Base-by-base conservation (phyloP, 2,888 invertebrate genomes). In the Pristionchus mayeri region DNA sequence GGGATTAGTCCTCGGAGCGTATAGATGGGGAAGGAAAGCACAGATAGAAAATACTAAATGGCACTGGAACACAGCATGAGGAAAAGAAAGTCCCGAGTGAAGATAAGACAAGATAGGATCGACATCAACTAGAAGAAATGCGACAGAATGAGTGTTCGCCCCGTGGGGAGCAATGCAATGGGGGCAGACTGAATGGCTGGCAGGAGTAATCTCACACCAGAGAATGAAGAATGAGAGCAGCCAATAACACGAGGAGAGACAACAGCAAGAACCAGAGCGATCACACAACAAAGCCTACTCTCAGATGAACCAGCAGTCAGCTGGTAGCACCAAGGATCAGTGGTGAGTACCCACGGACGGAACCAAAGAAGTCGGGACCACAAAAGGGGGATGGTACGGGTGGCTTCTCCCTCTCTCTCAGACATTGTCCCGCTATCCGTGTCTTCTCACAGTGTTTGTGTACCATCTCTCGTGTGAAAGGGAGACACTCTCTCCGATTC, bases 381-480 rank as follows among this genome's bases (percentile, higher is more conserved):
- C 13, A 44, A 44, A 44, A 13, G 44, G 44, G 13, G 44, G 44
- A 13, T 6, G 44, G 44, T 44, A 44, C 44, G 13, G 13, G 54
- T 16, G 21, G 54, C 7, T 4, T 9, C 54, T 24, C 16, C 37
- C 13, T 63, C 57, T 63, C 40, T 71, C 71, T 71, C 71, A 71
- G 71, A 71, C 71, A 71, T 40, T 40, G 71, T 63, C 57, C 57
- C 6, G 63, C 63, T 71, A 40, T 71, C 44, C 71, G 71, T 71
- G 71, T 71, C 71, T 18, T 71, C 71, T 40, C 37, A 3, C 37
- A 9, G 3, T 63, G 63, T 44, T 71, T 71, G 71, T 44, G 71
- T 71, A 71, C 30, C 4, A 44, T 71, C 71, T 30, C 21, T 27
- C n/a, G 67, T 71, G 71, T 71, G 71, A 71, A 71, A 71, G 71